Evolutionary conservation across 1,140 invertebrate genomes (phyloP), one percentile per base, ranked within the genome.

Genomic region (Ostrea edulis): DNA sequence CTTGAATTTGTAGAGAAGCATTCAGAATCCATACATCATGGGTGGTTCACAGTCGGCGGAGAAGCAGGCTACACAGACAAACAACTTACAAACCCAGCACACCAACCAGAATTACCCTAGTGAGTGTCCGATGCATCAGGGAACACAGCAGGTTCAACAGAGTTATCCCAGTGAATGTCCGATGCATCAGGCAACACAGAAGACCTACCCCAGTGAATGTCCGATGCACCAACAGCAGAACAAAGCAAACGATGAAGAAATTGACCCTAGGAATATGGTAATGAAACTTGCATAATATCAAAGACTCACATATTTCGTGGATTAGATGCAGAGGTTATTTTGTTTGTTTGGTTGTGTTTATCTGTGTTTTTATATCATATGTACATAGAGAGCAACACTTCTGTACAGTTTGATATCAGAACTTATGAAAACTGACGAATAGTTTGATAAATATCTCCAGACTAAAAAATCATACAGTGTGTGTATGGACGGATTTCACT

Each of bases 211-310:
- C 9, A 58, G 29, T 86, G 82, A 52, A 20, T 53, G 53, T 17
- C 53, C 51, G 0, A 84, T 84, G 82, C 22, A 53, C 51, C 53
- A 53, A 25, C 22, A 25, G 14, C 77, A 82, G 22, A 51, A 44
- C 58, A 89, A 84, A 12, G 77, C 65, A 84, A 62, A 51, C 0
- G 17, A 35, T 17, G 94, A 95, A 87, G 96, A 97, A 89, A 96
- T 98, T 8, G 97, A 97, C 95, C 97, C 97, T 3, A 95, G 97
- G 84, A 98, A 98, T 94, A 97, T 98, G 97, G 97, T 97, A 44
- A 44, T 44, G 35, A 44, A 44, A 44, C 35, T 44, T 44, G 35
- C 5, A 5, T 44, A 44, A 44, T 2, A 2, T 44, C 35, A 44
- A 44, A 44, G 2, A 44, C 35, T 44, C 35, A 5, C 35, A 44